Evolutionary conservation across 2,113 vertebrate species (phyloP).

Genomic region (Percopsis transmontana): DNA sequence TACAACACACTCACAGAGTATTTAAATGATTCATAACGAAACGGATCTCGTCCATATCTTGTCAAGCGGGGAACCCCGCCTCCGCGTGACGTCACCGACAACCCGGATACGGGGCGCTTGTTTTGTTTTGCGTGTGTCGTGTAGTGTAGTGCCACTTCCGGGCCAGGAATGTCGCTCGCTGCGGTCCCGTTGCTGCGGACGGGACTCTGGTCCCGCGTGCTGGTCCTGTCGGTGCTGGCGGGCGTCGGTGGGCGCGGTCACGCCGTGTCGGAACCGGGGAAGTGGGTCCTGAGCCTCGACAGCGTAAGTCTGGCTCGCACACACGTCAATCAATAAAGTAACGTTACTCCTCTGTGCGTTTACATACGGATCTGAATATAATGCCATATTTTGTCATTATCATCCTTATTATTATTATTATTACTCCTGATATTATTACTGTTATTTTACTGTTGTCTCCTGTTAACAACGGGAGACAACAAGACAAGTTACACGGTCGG

Average conservation of each 20-base stretch:
- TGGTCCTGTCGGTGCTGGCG: constrained; percentile 44
- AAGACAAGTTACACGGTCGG: no score
- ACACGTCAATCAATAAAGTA: no score
- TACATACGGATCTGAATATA: no score
- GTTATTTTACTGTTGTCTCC: no score
- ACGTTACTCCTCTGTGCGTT: no score
- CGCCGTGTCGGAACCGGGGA: constrained; percentile 71
- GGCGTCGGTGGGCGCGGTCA: neutral
- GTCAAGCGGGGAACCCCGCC: neutral
- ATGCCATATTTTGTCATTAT: no score
- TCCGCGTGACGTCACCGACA: constrained; percentile 28
- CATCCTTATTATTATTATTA: no score
- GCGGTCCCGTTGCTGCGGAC: constrained; percentile 5
- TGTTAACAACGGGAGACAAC: no score
- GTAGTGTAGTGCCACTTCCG: constrained; percentile 22
- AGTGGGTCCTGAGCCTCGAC: constrained; percentile 62
- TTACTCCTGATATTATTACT: no score
- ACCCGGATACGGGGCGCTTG: constrained; percentile 40
- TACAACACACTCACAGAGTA: no score
- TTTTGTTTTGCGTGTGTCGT: constrained; percentile 28
- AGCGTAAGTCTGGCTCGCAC: constrained; percentile 72
- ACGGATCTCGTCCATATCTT: no score
- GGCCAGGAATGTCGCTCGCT: constrained; percentile 52
- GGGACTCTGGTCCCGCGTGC: neutral
- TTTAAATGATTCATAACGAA: no score